phyloP scores from a whole-genome alignment of 2,113 vertebrate species.

The Cariama cristata region DNA sequence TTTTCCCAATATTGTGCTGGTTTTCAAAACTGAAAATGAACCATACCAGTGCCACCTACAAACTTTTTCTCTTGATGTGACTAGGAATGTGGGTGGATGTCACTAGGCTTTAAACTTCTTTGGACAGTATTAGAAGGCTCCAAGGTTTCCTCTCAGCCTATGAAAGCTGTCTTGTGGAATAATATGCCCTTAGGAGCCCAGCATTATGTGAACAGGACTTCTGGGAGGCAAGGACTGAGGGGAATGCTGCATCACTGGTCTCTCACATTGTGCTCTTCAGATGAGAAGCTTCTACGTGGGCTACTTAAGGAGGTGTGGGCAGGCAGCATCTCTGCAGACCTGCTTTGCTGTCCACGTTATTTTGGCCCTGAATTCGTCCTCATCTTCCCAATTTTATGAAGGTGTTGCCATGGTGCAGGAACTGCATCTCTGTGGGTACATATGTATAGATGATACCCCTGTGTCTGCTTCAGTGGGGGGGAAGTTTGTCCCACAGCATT shows the following conservation, averaged over 20 bases:
- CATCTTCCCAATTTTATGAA: not conserved
- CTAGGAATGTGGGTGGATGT: fast-evolving
- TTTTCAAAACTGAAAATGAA: not conserved
- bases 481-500: not conserved
- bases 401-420: not conserved
- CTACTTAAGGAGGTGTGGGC: not conserved
- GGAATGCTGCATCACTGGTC: not conserved
- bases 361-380: not conserved
- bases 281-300: not conserved
- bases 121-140: not conserved
- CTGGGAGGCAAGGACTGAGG: not conserved
- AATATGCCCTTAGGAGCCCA: fast-evolving
- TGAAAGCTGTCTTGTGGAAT: not conserved
- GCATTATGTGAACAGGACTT: not conserved
- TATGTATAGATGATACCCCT: not conserved
- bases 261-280: not conserved
- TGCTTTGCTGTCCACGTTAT: not conserved
- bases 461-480: not conserved
- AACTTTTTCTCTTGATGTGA: not conserved
- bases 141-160: not conserved
- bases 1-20: not conserved
- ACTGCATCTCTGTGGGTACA: not conserved
- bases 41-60: not conserved
- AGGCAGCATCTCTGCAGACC: not conserved
- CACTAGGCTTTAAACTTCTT: not conserved